Evolutionary conservation across 2,797 vertebrate species (phyloP), one percentile per base, ranked within the genome.

Genomic region (Amazona finschi): DNA sequence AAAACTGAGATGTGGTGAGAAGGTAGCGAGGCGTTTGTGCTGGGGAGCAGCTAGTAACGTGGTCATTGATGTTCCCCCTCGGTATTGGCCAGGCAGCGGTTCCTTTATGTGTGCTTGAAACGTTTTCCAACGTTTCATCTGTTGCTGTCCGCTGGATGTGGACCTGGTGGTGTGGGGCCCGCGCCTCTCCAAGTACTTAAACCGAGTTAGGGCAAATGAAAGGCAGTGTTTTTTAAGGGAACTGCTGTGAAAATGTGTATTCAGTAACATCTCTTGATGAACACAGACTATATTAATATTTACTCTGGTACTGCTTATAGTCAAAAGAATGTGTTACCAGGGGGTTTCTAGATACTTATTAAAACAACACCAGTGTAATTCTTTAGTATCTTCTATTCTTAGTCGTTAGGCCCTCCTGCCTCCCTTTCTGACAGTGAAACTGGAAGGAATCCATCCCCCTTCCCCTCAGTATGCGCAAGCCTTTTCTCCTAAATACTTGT

Each of bases 141-240:
- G 0, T 22, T 43, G 53, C 39, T 33, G 2, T 15, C 25, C 4
- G 0, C 4, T 41, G 36, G n/a, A 4, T 36, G 1, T 9, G 61
- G 65, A 17, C 43, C 7, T 2, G 41, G 38, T 11, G 47, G 17
- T 3, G 24, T 5, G 47, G 18, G 53, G 46, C 14, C n/a, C 4
- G 6, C 24, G 12, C 39, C 10, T 47, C 50, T n/a, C 43, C n/a
- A 36, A 2, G 44, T n/a, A 14, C 10, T 11, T 9, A 18, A 31
- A 18, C 12, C 2, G 15, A 71, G 43, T 12, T 39, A 27, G 25
- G 33, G 19, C 64, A 50, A 20, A 17, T 4, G 53, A 74, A 50
- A 43, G 10, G 21, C 17, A 25, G 1, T 20, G 6, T 20, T 50
- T 52, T 25, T 41, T n/a, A 17, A 73, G 41, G 15, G 60, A 4